phyloP scores from a whole-genome alignment of 2,888 invertebrate genomes.

The Serrognathus titanus region DNA sequence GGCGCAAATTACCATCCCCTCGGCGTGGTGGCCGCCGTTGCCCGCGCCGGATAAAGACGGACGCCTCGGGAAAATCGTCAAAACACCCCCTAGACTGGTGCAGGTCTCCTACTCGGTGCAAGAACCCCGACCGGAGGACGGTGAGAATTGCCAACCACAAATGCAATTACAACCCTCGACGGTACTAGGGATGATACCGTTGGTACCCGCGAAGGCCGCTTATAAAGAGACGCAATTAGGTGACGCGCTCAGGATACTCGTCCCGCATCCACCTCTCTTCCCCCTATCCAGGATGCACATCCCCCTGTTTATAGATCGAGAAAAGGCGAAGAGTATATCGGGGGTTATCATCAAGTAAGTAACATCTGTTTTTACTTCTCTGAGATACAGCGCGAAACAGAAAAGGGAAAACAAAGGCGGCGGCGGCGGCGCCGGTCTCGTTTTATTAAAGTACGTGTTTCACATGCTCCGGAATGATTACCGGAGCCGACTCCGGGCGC shows the following conservation, averaged over 20 bases:
- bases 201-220: conserved; percentile 73
- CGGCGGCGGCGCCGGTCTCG: too few relatives aligned
- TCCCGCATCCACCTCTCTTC: conserved; percentile 85
- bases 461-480: not conserved
- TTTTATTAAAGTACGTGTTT: not conserved
- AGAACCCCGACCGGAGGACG: conserved; percentile 68
- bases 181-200: conserved; percentile 59
- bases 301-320: conserved; percentile 80
- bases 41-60: conserved; percentile 63
- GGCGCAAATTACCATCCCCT: conserved; percentile 77
- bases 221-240: conserved; percentile 83
- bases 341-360: conserved; percentile 82
- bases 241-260: conserved; percentile 77
- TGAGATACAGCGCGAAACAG: too few relatives aligned
- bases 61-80: conserved; percentile 44
- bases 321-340: conserved; percentile 64
- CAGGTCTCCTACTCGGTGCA: conserved; percentile 85
- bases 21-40: conserved; percentile 85
- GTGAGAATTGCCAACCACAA: conserved; percentile 71
- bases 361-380: too few relatives aligned
- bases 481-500: not conserved
- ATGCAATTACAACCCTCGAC: conserved; percentile 63
- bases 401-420: too few relatives aligned
- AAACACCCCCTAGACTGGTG: conserved; percentile 66
- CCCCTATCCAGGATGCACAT: conserved; percentile 87